Conservation (phyloP, 2,888 invertebrate genomes). For the Mesoligia furuncula region DNA sequence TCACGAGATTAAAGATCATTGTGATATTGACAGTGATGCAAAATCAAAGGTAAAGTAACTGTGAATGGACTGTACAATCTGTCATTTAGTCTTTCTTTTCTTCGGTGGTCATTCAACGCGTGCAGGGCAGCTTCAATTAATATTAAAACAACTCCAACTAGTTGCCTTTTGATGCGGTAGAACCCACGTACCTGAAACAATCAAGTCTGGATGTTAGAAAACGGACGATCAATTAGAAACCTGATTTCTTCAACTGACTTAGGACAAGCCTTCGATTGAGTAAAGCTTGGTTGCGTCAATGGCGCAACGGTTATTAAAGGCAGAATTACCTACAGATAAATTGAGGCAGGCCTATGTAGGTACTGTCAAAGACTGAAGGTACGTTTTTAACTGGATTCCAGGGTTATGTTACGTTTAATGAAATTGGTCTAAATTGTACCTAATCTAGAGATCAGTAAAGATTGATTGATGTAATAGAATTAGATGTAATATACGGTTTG, state of each 20-base stretch:
- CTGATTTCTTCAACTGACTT: constrained; percentile 57
- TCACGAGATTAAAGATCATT: not conserved
- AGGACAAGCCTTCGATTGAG: constrained; percentile 48
- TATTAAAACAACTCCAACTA: constrained; percentile 22
- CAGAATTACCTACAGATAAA: constrained; percentile 48
- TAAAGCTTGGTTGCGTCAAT: constrained; percentile 43
- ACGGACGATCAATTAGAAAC: constrained; percentile 47
- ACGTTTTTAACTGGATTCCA: constrained; percentile 41
- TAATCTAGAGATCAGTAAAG: not conserved
- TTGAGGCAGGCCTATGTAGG: constrained; percentile 15
- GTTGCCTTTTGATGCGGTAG: constrained; percentile 20
- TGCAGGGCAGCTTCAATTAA: constrained; percentile 15
- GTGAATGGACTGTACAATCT: not conserved
- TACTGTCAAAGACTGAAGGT: constrained; percentile 24
- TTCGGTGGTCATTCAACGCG: not conserved
- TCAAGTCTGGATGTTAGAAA: constrained; percentile 55
- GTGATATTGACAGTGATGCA: too few relatives aligned
- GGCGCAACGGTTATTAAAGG: constrained; percentile 51
- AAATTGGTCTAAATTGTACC: constrained; percentile 18
- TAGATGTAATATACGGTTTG: not conserved
- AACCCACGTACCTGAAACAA: constrained; percentile 58
- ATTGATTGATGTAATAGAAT: not conserved
- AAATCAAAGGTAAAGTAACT: not conserved
- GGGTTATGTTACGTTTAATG: constrained; percentile 4
- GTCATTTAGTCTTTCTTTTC: not conserved